A percentile compares a stretch with the other conserved stretches of the same genome.
These are phyloP conservation scores for Crocallis elinguaria DNA, from an alignment of 2,888 invertebrate genomes.

Conservation along the genomic window DNA sequence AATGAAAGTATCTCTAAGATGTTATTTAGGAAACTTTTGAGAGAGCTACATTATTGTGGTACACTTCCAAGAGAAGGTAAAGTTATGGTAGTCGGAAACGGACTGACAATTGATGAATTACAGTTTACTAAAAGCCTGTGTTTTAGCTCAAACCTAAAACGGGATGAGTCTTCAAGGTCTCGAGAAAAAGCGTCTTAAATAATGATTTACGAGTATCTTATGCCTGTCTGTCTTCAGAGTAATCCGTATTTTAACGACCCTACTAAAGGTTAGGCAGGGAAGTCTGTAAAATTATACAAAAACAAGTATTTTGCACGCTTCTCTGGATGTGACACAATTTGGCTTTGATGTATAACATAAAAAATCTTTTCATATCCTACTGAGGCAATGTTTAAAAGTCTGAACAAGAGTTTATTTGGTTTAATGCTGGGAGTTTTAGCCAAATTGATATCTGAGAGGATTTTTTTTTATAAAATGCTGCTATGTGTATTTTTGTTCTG, in stretches of 20 bases:
- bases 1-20: too few species aligned
- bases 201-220: slow-evolving; percentile 30
- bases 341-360: not conserved
- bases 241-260: not conserved
- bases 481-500: too few species aligned
- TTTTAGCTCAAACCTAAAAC: slow-evolving; percentile 16
- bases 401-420: too few species aligned
- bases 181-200: slow-evolving; percentile 21
- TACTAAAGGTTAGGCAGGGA: not conserved
- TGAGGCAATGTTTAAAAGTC: too few species aligned
- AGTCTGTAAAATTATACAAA: not conserved
- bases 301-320: not conserved
- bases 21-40: too few species aligned
- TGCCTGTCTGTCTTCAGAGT: slow-evolving; percentile 4
- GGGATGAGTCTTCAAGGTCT: slow-evolving; percentile 21
- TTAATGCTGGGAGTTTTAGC: too few species aligned
- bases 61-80: not conserved
- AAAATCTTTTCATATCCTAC: not conserved
- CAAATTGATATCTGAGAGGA: too few species aligned
- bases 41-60: not conserved
- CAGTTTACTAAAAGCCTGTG: slow-evolving; percentile 30
- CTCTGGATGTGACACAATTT: not conserved
- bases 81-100: slow-evolving; percentile 26
- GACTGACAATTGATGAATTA: slow-evolving; percentile 37
- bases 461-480: too few species aligned